Evolutionary conservation across 2,888 invertebrate species (phyloP).

Genomic region (Mystacides longicornis): DNA sequence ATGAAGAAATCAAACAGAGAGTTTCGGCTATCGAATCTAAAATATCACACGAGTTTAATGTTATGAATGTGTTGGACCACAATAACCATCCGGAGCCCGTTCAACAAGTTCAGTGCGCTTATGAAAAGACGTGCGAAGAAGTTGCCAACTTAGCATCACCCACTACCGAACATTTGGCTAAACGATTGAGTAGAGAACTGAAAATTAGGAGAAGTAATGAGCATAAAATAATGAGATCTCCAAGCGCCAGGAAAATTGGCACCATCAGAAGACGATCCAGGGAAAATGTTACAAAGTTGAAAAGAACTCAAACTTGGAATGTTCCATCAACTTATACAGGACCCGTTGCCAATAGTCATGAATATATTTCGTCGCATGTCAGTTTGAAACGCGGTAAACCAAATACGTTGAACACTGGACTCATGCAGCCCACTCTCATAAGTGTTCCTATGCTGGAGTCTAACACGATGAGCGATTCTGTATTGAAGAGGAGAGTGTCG

Average conservation of each 20-base stretch:
- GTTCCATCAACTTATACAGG: slow-evolving; percentile 35
- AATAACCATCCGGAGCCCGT: slow-evolving; percentile 40
- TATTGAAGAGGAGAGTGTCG: slow-evolving; percentile 2
- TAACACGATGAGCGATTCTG: background rate
- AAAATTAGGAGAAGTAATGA: slow-evolving; percentile 65
- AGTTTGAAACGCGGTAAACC: slow-evolving; percentile 47
- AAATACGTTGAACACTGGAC: slow-evolving; percentile 40
- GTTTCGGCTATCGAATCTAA: slow-evolving; percentile 65
- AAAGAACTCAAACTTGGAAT: slow-evolving; percentile 61
- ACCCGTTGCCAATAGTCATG: slow-evolving; percentile 26
- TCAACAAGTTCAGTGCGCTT: slow-evolving; percentile 62
- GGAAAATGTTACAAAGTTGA: slow-evolving; percentile 51
- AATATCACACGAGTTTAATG: slow-evolving; percentile 60
- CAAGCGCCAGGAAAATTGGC: slow-evolving; percentile 76
- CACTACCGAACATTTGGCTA: slow-evolving; percentile 63
- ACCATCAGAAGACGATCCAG: slow-evolving; percentile 63
- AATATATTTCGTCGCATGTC: slow-evolving; percentile 49
- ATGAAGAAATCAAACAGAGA: slow-evolving; percentile 68
- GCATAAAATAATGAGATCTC: slow-evolving; percentile 66
- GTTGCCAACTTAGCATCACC: slow-evolving; percentile 56
- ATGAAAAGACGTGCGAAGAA: slow-evolving; percentile 65
- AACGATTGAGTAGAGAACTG: slow-evolving; percentile 61
- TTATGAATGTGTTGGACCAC: slow-evolving; percentile 36
- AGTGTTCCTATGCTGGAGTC: slow-evolving; percentile 4
- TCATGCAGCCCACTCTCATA: slow-evolving; percentile 28